Conservation (phyloP, 2,113 vertebrate genomes). For the Cyanistes caeruleus region DNA sequence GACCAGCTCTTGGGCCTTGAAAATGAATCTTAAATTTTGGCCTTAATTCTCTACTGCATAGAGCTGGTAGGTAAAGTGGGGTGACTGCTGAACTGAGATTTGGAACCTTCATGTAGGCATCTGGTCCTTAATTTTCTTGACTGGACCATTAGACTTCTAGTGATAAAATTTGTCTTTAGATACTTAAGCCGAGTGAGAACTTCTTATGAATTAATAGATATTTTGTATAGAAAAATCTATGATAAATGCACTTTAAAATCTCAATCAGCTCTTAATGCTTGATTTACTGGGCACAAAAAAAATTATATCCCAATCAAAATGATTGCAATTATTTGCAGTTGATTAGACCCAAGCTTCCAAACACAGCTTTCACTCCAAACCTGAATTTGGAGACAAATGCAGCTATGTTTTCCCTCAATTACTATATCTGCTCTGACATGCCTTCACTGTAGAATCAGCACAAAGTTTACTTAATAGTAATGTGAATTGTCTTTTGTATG, state of each 20-base stretch:
- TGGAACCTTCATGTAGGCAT: neutral
- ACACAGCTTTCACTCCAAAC: neutral
- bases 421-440: neutral
- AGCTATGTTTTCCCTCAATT: neutral
- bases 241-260: neutral
- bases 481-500: neutral
- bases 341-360: neutral
- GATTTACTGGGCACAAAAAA: neutral
- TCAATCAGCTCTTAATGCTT: neutral
- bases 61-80: neutral
- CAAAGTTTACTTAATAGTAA: neutral
- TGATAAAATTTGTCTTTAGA: neutral
- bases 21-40: neutral
- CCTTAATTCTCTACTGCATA: neutral
- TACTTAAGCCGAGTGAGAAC: neutral
- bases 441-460: neutral
- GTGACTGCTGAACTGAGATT: neutral
- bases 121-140: neutral
- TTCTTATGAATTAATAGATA: neutral
- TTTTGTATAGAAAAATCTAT: neutral
- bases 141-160: neutral
- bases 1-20: neutral
- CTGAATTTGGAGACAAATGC: neutral
- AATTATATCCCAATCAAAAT: neutral
- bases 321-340: neutral